phyloP scores from a whole-genome alignment of 2,888 invertebrate species.

The Catocala fraxini region DNA sequence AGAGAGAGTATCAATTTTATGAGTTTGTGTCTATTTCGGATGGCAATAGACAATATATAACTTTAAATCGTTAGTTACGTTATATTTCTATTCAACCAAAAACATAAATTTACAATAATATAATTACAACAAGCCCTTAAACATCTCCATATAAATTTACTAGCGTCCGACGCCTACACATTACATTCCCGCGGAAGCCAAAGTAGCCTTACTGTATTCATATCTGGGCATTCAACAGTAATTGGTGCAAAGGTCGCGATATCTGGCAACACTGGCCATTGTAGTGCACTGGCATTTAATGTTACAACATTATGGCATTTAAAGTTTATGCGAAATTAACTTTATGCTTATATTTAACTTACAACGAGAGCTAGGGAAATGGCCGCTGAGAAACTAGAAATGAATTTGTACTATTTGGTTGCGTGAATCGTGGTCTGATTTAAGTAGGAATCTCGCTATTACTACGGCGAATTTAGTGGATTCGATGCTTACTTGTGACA shows the following conservation, averaged over 20 bases:
- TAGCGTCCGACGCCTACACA: background rate
- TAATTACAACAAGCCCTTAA: too few species aligned
- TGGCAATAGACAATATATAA: too few species aligned
- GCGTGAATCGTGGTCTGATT: too few species aligned
- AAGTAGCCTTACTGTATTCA: conserved; percentile 5
- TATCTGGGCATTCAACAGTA: conserved; percentile 30
- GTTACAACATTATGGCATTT: conserved; percentile 51
- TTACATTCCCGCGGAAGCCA: background rate
- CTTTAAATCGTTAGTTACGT: too few species aligned
- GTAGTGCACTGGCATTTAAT: conserved; percentile 48
- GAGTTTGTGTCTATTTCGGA: too few species aligned
- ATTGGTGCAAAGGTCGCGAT: conserved; percentile 49
- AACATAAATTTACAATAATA: too few species aligned
- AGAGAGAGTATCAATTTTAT: too few species aligned
- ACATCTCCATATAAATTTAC: too few species aligned
- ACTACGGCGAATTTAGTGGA: too few species aligned
- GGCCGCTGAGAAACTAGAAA: conserved; percentile 12
- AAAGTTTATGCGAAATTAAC: conserved; percentile 50
- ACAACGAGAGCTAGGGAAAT: conserved; percentile 10
- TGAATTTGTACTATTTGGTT: conserved; percentile 2
- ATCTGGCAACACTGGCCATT: conserved; percentile 46
- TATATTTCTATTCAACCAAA: too few species aligned
- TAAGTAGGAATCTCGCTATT: too few species aligned
- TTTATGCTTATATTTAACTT: conserved; percentile 14
- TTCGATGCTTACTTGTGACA: too few species aligned